Conservation (phyloP, 2,113 vertebrate species). For the Tachycineta bicolor region DNA sequence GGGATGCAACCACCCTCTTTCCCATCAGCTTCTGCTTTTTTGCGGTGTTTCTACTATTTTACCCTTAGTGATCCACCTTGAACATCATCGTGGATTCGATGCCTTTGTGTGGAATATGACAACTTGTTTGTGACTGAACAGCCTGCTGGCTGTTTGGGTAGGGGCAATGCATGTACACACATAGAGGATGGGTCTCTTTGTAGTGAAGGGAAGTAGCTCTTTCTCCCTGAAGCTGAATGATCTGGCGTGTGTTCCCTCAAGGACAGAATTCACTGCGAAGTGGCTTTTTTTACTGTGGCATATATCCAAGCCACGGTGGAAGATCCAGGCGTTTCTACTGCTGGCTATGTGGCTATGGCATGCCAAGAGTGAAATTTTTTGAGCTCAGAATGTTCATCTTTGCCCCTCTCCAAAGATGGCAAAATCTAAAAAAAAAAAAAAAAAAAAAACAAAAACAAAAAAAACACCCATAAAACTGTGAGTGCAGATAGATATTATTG, state of each 20-base stretch:
- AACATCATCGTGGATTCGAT: neutral
- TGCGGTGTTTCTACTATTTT: neutral
- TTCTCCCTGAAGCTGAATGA: neutral
- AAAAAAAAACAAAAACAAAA: no score
- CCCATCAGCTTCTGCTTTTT: neutral
- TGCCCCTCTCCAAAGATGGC: neutral
- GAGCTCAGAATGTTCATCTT: neutral
- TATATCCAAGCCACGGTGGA: neutral
- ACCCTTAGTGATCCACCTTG: neutral
- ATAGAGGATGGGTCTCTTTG: rapidly evolving
- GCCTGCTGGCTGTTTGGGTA: neutral
- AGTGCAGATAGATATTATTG: neutral
- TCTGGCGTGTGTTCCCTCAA: neutral
- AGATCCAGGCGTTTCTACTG: neutral
- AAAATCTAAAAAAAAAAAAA: neutral
- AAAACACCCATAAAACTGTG: neutral
- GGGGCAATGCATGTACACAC: neutral
- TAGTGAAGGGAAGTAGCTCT: neutral
- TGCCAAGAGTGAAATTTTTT: neutral
- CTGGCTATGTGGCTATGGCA: constrained; percentile 3
- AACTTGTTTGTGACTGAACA: neutral
- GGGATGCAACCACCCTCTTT: neutral
- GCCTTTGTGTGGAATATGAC: neutral
- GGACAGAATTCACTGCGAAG: neutral
- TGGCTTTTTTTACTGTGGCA: neutral